Percentiles rank a stretch among this genome's conserved stretches.
These are phyloP conservation scores for Drosophila sp. DNA, from an alignment of 1,140 invertebrate genomes.

Conservation along the genomic window DNA sequence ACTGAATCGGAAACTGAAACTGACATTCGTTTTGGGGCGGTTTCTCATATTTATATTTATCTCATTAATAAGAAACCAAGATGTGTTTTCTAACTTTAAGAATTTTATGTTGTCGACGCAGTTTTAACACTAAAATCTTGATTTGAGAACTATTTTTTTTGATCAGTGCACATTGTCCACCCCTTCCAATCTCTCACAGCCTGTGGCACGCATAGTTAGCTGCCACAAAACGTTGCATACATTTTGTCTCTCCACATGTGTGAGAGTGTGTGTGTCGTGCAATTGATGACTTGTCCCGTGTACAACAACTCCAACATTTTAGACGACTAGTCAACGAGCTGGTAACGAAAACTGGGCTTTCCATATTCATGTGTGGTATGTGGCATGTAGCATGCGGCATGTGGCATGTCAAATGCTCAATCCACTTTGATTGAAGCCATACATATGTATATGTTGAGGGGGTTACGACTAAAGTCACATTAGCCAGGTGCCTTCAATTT, in stretches of 20 bases:
- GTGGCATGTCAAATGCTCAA: conserved; percentile 23
- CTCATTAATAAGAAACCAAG: no score
- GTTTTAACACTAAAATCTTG: no score
- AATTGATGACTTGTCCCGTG: conserved; percentile 30
- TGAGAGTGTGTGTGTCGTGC: conserved; percentile 10
- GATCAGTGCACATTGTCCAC: no score
- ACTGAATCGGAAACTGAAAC: no score
- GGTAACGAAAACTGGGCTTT: not conserved
- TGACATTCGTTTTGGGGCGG: no score
- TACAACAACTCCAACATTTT: conserved; percentile 2
- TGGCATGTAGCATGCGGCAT: not conserved
- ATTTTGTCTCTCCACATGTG: conserved; percentile 1
- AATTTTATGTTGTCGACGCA: no score
- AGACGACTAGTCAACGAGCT: conserved; percentile 23
- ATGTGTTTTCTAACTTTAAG: no score
- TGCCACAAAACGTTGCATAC: conserved; percentile 65
- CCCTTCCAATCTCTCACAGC: not conserved
- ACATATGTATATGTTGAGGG: conserved; percentile 12
- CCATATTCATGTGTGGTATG: conserved; percentile 11
- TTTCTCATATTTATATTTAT: no score
- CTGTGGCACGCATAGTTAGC: conserved; percentile 35
- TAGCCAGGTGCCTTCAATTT: conserved; percentile 33
- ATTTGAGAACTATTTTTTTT: no score
- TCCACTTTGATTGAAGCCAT: conserved; percentile 10
- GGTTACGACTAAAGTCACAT: not conserved